Evolutionary conservation across 23 tunicate species (phyloP), one percentile per base, ranked within the genome.

Genomic region (Trididemnum clinides): DNA sequence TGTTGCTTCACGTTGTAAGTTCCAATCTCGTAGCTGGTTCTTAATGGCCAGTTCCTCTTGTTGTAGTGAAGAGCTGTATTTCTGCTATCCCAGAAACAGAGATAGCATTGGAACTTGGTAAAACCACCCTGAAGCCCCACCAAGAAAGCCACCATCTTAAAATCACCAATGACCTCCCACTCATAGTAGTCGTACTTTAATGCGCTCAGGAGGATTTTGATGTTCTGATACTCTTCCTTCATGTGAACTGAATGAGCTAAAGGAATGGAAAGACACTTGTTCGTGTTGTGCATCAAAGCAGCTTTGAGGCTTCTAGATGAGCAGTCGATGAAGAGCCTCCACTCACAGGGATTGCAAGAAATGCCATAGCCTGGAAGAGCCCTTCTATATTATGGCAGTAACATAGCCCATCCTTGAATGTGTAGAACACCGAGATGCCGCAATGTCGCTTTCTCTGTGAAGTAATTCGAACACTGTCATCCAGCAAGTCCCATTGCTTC

Each of bases 261-360:
- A 78, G 83, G 65, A 78, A 78, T 78, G 83, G 83, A 78, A 28
- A 36, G 83, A 51, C 83, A 78, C 83, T 78, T 78, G 83, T 78
- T 54, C 26, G 83, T 78, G 83, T 78, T 78, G 83, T 78, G 83
- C 66, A 78, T 66, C 66, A 78, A 78, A 51, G 51, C 83, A 54
- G 83, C 83, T 54, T 50, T 78, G 83, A 78, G 83, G 36, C 66
- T 78, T 51, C 38, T 78, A 22, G 83, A 78, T 51, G 83, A 78
- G 66, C 83, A 51, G 83, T 78, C 83, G 28, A 78, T 78, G 38
- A 78, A 78, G 66, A 78, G 83, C 18, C 35, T 25, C 83, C 83
- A 78, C 34, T 78, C 83, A 51, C 34, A 50, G 30, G 83, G 34
- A 51, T 78, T 78, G 83, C 83, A 78, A 29, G 83, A 28, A 78